Conservation (phyloP, 2,888 invertebrate genomes). For the Cantharis lateralis region DNA sequence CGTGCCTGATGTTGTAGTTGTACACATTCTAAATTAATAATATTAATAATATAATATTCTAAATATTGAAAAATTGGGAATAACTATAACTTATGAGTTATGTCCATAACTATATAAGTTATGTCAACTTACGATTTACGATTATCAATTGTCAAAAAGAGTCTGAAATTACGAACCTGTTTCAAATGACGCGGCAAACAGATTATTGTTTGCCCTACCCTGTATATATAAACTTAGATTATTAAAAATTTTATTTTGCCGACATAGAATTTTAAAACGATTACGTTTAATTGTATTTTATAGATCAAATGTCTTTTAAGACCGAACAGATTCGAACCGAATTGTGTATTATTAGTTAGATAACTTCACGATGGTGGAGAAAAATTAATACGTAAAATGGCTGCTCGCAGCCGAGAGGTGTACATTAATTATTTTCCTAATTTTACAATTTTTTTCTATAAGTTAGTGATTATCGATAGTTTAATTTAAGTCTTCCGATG, state of each 20-base stretch:
- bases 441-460: slow-evolving; percentile 36
- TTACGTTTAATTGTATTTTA: neutral
- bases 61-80: too few relatives aligned
- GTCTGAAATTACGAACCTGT: too few relatives aligned
- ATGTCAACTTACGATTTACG: too few relatives aligned
- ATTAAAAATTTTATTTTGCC: neutral
- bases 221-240: neutral
- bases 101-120: too few relatives aligned
- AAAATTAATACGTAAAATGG: slow-evolving; percentile 42
- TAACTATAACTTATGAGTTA: too few relatives aligned
- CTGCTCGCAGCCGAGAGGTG: slow-evolving; percentile 45
- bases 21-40: too few relatives aligned
- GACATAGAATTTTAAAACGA: neutral
- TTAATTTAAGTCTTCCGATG: slow-evolving; percentile 43
- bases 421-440: slow-evolving; percentile 43
- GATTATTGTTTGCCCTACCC: neutral
- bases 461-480: slow-evolving; percentile 41
- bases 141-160: too few relatives aligned
- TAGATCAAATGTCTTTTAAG: neutral
- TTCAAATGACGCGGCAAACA: too few relatives aligned
- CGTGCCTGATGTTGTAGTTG: too few relatives aligned
- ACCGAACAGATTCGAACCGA: neutral
- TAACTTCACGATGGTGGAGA: neutral
- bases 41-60: too few relatives aligned
- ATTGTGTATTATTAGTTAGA: neutral